phyloP scores from a whole-genome alignment of 1,140 invertebrate species.

The Antheraea pernyi region DNA sequence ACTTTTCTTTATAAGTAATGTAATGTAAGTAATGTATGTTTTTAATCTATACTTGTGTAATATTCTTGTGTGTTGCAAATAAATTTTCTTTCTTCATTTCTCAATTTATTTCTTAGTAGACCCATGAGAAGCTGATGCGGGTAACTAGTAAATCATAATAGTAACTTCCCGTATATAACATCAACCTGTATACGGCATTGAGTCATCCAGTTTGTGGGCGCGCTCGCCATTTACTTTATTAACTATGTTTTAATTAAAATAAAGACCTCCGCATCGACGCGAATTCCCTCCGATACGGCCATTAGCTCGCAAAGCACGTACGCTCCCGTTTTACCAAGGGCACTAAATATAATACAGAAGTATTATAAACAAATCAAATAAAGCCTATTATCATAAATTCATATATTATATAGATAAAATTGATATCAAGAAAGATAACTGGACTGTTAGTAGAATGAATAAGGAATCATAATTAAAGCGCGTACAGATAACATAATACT shows the following conservation, averaged over 20 bases:
- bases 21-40: too few relatives aligned
- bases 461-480: too few relatives aligned
- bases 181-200: background rate
- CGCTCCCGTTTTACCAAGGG: background rate
- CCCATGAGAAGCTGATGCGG: too few relatives aligned
- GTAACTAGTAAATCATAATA: background rate
- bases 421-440: background rate
- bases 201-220: conserved; percentile 12
- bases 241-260: conserved; percentile 20
- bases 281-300: conserved; percentile 2
- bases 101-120: too few relatives aligned
- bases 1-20: too few relatives aligned
- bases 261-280: conserved; percentile 6
- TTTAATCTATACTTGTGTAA: too few relatives aligned
- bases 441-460: too few relatives aligned
- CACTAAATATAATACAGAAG: background rate
- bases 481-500: too few relatives aligned
- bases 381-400: background rate
- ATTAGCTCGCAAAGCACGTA: conserved; percentile 6
- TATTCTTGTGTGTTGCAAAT: too few relatives aligned
- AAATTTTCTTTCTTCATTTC: too few relatives aligned
- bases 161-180: background rate
- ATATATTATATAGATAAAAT: background rate
- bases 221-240: conserved; percentile 18
- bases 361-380: background rate